A percentile compares a stretch with the other conserved stretches of the same genome.
phyloP scores from a whole-genome alignment of 1,140 invertebrate genomes.

The Stegodyphus dumicola region DNA sequence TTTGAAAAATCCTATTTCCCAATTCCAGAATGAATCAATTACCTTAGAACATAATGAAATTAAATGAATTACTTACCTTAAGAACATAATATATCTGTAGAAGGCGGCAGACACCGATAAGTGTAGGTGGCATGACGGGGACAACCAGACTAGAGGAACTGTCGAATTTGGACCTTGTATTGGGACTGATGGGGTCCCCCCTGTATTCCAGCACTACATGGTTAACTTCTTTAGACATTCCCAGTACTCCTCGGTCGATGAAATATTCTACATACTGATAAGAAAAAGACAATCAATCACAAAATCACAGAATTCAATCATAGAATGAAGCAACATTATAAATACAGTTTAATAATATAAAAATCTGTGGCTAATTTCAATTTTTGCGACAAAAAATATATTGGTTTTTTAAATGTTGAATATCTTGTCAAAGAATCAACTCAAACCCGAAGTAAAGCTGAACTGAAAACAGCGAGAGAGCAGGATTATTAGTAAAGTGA shows the following conservation, averaged over 20 bases:
- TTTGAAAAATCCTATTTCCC: too few relatives aligned
- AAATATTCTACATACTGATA: conserved; percentile 82
- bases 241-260: conserved; percentile 83
- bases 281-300: conserved; percentile 64
- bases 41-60: conserved; percentile 86
- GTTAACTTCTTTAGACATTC: conserved; percentile 78
- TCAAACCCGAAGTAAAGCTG: too few relatives aligned
- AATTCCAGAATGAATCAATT: conserved; percentile 59
- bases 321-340: neutral
- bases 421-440: too few relatives aligned
- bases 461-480: too few relatives aligned
- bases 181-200: conserved; percentile 75
- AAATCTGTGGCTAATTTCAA: too few relatives aligned
- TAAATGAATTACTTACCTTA: conserved; percentile 73
- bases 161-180: conserved; percentile 75
- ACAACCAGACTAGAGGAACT: conserved; percentile 77
- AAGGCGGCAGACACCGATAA: conserved; percentile 80
- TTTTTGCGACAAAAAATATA: too few relatives aligned
- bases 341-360: too few relatives aligned
- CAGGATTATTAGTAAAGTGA: too few relatives aligned
- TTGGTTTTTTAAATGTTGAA: too few relatives aligned
- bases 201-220: conserved; percentile 81
- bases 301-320: neutral
- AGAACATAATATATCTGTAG: conserved; percentile 85
- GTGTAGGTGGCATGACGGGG: conserved; percentile 83